Conservation (phyloP, 2,113 vertebrate species). For the Cricetomys ansorgei region DNA sequence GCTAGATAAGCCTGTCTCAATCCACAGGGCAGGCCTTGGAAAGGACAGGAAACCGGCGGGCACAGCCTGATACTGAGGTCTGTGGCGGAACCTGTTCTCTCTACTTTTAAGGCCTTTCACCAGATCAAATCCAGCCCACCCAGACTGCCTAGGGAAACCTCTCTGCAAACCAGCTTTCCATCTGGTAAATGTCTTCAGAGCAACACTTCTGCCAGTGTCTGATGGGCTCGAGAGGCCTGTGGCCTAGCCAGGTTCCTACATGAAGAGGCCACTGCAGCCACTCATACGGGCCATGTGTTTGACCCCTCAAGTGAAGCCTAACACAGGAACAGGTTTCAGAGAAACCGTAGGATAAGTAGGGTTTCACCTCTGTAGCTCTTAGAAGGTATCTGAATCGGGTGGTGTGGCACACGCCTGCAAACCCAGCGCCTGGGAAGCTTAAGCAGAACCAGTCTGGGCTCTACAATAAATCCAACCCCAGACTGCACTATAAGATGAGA, state of each 20-base stretch:
- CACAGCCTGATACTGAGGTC: neutral
- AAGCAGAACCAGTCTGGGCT: neutral
- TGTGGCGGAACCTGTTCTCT: neutral
- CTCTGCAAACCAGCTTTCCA: neutral
- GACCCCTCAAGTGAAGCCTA: neutral
- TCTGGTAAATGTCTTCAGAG: neutral
- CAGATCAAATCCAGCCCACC: too few species aligned
- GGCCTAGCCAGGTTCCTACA: too few species aligned
- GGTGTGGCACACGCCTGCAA: neutral
- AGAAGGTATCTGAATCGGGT: neutral
- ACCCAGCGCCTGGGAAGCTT: neutral
- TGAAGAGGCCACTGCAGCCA: too few species aligned
- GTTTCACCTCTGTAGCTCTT: neutral
- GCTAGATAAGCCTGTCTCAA: neutral
- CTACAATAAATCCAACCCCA: neutral
- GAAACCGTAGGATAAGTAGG: neutral
- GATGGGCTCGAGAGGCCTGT: neutral
- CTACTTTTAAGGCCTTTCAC: neutral
- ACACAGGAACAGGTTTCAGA: neutral
- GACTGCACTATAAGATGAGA: neutral
- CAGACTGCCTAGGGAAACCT: neutral
- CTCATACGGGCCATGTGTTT: neutral
- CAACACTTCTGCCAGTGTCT: too few species aligned
- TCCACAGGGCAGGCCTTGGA: fast-evolving
- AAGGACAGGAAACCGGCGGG: neutral